Evolutionary conservation across 2,888 invertebrate species (phyloP), one percentile per base, ranked within the genome.

Genomic region (Lepas anatifera): DNA sequence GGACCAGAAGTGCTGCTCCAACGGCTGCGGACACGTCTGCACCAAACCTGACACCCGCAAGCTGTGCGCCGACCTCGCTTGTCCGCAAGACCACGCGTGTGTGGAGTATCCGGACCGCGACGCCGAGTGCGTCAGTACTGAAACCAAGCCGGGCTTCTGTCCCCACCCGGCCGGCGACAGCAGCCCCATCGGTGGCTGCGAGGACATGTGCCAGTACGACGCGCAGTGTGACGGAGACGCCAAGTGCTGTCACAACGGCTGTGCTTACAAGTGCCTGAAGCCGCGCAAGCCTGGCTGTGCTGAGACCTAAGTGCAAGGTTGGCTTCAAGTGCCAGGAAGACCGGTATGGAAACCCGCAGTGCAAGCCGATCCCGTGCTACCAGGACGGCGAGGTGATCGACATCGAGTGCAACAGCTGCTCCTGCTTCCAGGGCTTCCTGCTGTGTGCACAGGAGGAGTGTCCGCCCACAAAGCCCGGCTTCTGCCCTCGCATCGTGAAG

Each of bases 381-480:
- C 58, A 58, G 58, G 58, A 58, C 58, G 58, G 58, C 16, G 32
- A 58, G 16, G 58, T 58, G 58, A 32, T 58, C 32, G 58, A 58
- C 32, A 58, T 58, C 22, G 58, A 58, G 3, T 58, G 58, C 32
- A 58, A 58, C 32, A 58, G 58, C 32, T 58, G 58, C 58, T 32
- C 58, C 13, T 58, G 58, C 22, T 32, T 58, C 58, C 58, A 58
- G 58, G 58, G 58, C 16, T 58, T 58, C 58, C 58, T 58, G 32
- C 58, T 58, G 10, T 58, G 58, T 22, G 29, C 58, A 8, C 58
- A 58, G 32, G 58, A 58, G 32, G 58, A 11, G 13, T 58, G 58
- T 22, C 58, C 58, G 13, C 58, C 58, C 13, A 32, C 22, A 1
- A 58, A 58, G 58, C 58, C 58, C 32, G 58, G 58, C 58, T 58